Evolutionary conservation across 1,140 invertebrate species (phyloP).

Genomic region (Zophobas atratus): DNA sequence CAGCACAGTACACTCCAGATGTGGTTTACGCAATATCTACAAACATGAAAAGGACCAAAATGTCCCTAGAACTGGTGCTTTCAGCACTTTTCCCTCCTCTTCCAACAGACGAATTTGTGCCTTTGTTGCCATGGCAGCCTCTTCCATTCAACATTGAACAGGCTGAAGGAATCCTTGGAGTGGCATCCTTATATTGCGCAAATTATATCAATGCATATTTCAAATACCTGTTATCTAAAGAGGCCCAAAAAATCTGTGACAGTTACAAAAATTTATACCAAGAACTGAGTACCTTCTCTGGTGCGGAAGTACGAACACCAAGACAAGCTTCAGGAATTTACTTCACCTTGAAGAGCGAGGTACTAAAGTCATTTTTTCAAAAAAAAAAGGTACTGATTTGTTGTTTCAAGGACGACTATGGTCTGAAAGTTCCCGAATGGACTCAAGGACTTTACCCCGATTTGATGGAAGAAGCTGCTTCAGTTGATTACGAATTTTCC

Average conservation of each 20-base stretch:
- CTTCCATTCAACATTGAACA: conserved; percentile 67
- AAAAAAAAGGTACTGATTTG: conserved; percentile 8
- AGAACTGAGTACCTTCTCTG: conserved; percentile 2
- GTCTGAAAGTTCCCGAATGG: conserved; percentile 54
- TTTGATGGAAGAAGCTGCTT: conserved; percentile 47
- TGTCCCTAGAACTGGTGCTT: conserved; percentile 72
- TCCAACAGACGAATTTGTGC: conserved; percentile 66
- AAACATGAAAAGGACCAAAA: conserved; percentile 73
- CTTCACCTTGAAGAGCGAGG: conserved; percentile 24
- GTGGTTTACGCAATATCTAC: conserved; percentile 67
- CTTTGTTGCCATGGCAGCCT: conserved; percentile 72
- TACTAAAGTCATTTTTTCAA: neutral
- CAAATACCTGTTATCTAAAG: conserved; percentile 15
- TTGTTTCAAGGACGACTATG: conserved; percentile 51
- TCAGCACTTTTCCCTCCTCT: conserved; percentile 72
- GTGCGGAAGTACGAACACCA: neutral
- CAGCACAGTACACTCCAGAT: conserved; percentile 68
- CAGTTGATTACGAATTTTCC: conserved; percentile 50
- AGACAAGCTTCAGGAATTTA: conserved; percentile 15
- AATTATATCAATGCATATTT: conserved; percentile 22
- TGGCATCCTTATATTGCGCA: neutral
- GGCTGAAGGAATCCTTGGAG: conserved; percentile 1
- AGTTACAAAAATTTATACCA: conserved; percentile 19
- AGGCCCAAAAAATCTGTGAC: neutral
- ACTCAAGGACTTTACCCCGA: conserved; percentile 43